Evolutionary conservation across 2,888 invertebrate species (phyloP).

Genomic region (Amiota mariae): DNA sequence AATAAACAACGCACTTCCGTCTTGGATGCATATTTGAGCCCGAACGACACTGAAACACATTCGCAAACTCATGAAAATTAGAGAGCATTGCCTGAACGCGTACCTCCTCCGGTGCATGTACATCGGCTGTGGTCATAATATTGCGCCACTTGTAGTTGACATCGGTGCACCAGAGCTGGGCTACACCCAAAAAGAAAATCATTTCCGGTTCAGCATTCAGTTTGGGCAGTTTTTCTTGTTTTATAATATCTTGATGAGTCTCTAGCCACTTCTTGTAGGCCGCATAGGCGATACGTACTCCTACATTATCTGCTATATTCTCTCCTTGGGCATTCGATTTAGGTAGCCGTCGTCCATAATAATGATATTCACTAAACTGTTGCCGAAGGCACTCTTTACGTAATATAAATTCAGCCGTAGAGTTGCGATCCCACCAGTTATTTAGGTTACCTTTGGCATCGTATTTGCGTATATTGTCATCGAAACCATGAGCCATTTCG

Average conservation of each 20-base stretch:
- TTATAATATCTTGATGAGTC: not conserved
- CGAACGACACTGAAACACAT: constrained; percentile 57
- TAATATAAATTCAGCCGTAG: constrained; percentile 54
- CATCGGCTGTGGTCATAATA: constrained; percentile 41
- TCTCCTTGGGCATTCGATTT: constrained; percentile 57
- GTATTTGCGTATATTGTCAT: constrained; percentile 59
- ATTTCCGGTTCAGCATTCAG: constrained; percentile 60
- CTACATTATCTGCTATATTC: constrained; percentile 70
- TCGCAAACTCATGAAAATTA: constrained; percentile 61
- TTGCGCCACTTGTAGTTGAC: constrained; percentile 41
- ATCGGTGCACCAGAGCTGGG: constrained; percentile 64
- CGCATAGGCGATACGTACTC: constrained; percentile 62
- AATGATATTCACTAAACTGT: constrained; percentile 56
- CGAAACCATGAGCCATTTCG: constrained; percentile 69
- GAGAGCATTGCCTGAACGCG: constrained; percentile 62
- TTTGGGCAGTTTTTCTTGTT: constrained; percentile 55
- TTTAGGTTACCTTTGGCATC: constrained; percentile 62
- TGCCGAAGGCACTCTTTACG: constrained; percentile 62
- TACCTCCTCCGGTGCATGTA: constrained; percentile 59
- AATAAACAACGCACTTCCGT: constrained; percentile 64
- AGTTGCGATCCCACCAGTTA: constrained; percentile 63
- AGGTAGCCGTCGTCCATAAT: constrained; percentile 47
- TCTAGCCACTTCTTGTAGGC: constrained; percentile 65
- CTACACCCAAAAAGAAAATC: constrained; percentile 66
- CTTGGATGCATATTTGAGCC: constrained; percentile 64